A percentile compares a stretch with the other conserved stretches of the same genome.
Evolutionary conservation across 30 jellyfish, hydroid and myxozoan species (phyloP).

Genomic region (Hydra vulgaris): DNA sequence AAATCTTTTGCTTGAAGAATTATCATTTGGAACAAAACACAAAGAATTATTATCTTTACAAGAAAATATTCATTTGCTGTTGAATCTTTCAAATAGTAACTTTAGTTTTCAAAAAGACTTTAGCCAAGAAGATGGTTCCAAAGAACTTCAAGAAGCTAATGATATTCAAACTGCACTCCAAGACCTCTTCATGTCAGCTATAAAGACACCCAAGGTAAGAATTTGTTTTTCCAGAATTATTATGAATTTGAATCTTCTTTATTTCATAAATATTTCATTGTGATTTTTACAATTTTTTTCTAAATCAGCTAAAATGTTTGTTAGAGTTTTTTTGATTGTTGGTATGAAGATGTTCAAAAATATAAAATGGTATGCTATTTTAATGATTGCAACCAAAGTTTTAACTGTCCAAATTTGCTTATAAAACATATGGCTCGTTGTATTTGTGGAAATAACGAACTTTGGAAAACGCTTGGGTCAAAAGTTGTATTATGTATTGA

Average conservation of each 20-base stretch:
- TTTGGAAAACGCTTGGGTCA: neutral
- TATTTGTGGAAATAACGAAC: neutral
- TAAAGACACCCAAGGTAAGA: neutral
- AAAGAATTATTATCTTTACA: too few relatives aligned
- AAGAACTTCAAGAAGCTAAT: slow-evolving; percentile 3
- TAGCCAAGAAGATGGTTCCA: neutral
- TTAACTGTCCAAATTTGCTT: neutral
- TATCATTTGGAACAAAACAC: too few relatives aligned
- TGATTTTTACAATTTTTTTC: neutral
- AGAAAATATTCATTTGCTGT: neutral
- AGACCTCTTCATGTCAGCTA: slow-evolving; percentile 1
- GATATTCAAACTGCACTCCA: slow-evolving; percentile 1
- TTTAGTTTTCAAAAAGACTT: neutral
- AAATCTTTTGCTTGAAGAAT: neutral
- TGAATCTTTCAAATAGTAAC: neutral
- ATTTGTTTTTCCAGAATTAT: too few relatives aligned
- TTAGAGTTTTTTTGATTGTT: slow-evolving; percentile 11
- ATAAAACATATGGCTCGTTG: neutral
- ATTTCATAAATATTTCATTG: too few relatives aligned
- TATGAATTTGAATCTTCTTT: too few relatives aligned
- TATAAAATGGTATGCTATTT: slow-evolving; percentile 2
- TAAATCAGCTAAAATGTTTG: neutral
- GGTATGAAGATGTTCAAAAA: slow-evolving; percentile 7
- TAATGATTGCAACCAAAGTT: slow-evolving; percentile 1
- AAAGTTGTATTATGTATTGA: neutral